A percentile compares a stretch with the other conserved stretches of the same genome.
Conservation (phyloP, 2,113 vertebrate species). For the Tricholaema leucomelas region DNA sequence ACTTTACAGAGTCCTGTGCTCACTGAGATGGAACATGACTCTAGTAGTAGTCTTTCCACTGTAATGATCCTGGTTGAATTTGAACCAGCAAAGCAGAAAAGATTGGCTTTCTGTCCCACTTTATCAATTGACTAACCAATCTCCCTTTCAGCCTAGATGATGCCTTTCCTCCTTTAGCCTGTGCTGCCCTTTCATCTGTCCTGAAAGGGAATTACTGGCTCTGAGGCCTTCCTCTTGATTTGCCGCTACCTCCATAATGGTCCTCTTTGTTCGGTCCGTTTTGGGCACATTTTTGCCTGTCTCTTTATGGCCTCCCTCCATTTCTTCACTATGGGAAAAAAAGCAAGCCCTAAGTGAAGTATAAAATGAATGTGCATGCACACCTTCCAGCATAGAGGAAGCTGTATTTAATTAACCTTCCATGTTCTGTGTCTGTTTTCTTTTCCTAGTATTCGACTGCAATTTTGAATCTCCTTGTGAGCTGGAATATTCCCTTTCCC, state of each 20-base stretch:
- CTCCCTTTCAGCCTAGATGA: not conserved
- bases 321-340: not conserved
- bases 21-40: not conserved
- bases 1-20: not conserved
- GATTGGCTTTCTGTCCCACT: not conserved
- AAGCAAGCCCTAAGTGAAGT: not conserved
- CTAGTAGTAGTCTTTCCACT: not conserved
- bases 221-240: not conserved
- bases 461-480: slow-evolving; percentile 81
- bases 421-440: not conserved
- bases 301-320: not conserved
- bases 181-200: not conserved
- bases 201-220: not conserved
- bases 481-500: slow-evolving; percentile 74
- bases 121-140: not conserved
- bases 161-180: not conserved
- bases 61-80: not conserved
- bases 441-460: slow-evolving; percentile 79
- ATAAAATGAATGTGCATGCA: not conserved
- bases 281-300: not conserved
- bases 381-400: not conserved
- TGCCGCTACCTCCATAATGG: not conserved
- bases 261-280: not conserved
- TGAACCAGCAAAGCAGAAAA: not conserved
- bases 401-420: not conserved